Evolutionary conservation across 2,888 invertebrate genomes (phyloP).

Genomic region (Caenorhabditis wallacei): DNA sequence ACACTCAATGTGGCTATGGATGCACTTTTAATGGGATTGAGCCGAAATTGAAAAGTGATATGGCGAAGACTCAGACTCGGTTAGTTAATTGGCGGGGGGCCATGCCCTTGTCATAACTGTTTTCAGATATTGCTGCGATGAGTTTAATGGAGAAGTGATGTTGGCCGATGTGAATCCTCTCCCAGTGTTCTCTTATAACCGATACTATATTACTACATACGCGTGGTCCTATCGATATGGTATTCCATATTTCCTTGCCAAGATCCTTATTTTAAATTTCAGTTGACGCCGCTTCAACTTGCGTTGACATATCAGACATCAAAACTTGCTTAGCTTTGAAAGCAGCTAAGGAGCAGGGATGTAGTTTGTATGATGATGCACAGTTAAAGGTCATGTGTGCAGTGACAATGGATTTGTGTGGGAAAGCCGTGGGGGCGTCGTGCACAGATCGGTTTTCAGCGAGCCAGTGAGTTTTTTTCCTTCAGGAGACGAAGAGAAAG

Average conservation of each 20-base stretch:
- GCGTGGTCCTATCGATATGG: conserved; percentile 60
- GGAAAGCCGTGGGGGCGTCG: conserved; percentile 31
- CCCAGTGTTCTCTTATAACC: conserved; percentile 63
- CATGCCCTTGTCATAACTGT: too few relatives aligned
- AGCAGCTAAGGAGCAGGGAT: conserved; percentile 24
- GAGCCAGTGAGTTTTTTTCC: conserved; percentile 32
- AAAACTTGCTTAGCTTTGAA: conserved; percentile 43
- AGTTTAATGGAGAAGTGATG: conserved; percentile 59
- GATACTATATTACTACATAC: conserved; percentile 56
- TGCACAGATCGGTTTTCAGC: conserved; percentile 55
- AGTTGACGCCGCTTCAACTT: conserved; percentile 22
- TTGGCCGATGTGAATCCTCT: conserved; percentile 55
- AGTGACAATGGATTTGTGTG: conserved; percentile 61
- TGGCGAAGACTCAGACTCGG: conserved; percentile 52
- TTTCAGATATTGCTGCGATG: conserved; percentile 63
- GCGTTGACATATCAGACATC: conserved; percentile 34
- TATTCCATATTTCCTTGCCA: background rate
- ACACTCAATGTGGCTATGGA: conserved; percentile 66
- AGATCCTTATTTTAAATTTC: background rate
- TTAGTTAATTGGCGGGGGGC: background rate
- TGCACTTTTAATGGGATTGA: conserved; percentile 71
- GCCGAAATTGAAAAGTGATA: conserved; percentile 51
- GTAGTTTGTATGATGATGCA: conserved; percentile 28
- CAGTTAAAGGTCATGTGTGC: conserved; percentile 63
- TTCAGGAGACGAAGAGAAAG: too few relatives aligned